Base-by-base conservation (phyloP, 2,797 vertebrate genomes). In the Clarias laeviceps region DNA sequence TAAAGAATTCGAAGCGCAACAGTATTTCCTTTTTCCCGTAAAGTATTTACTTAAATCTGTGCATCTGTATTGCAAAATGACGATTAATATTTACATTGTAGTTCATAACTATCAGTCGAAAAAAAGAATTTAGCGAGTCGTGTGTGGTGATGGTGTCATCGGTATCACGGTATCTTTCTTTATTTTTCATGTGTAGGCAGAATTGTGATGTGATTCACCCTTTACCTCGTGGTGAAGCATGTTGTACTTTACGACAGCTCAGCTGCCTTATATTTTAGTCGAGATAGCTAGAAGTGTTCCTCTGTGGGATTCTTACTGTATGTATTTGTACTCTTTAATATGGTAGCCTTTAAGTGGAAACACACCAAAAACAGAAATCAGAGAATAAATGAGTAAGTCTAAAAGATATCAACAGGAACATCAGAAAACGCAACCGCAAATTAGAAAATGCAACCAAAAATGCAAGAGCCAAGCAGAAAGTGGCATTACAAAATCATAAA, bases 211-310 rank as follows among this genome's bases (percentile, higher is more conserved):
- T 86, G 82, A 89, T 65, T 89, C 73, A 24, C 81, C 24, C 4
- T 45, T 88, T 89, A 90, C 88, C 90, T 62, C 2, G 20, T 83
- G 86, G 89, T 68, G 57, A 64, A 80, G 34, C 37, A n/a, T 40
- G 18, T 80, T 91, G 65, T 87, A 76, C 86, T 94, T 86, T 56
- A 91, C 87, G 24, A 88, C 88, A 88, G 27, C 87, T 57, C 61
- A 87, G 92, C 91, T 92, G 85, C 86, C 37, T 91, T 89, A 86
- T 89, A 91, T 37, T 88, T 54, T 32, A 50, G 89, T 93, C 92
- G 90, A 84, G 89, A 1, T 69, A 78, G 88, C 81, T 91, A 76
- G 84, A 45, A n/a, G 62, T 89, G 91, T 40, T 89, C 83, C 84
- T 80, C 90, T 76, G 62, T 69, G 74, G 66, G 69, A 62, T 83